Base-by-base conservation (phyloP, 2,113 vertebrate genomes). In the Leptodactylus fuscus region DNA sequence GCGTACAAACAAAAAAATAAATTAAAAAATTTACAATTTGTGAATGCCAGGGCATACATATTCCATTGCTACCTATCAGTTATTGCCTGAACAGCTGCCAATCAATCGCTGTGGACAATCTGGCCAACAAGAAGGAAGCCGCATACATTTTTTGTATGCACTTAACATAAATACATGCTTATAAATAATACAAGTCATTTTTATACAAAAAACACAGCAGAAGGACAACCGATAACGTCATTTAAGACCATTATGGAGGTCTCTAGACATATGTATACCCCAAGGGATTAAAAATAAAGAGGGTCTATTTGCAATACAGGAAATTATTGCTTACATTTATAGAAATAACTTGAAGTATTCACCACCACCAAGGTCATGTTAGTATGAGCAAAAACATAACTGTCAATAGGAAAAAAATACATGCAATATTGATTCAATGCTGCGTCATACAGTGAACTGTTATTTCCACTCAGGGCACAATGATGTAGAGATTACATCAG, bases 291-390 rank as follows among this genome's bases (percentile, higher is more conserved):
- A 49, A 18, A 58, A 36, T 18, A 4, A 13, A 48, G 75, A 34
- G 46, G 44, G 38, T 79, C 51, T 34, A 79, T 79, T 53, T 79
- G 76, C 53, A 41, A 55, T 58, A 15, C 20, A 2, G 75, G 51
- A 79, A 55, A 32, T 41, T 5, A 27, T n/a, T 38, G 41, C 22
- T 70, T 22, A 76, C 7, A 60, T 58, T 58, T 60, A 4, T 41
- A 18, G 24, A 58, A 4, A 7, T 75, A 7, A 75, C 24, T 48
- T 18, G 18, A 7, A 32, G 32, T 20, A 34, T 36, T 67, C 6
- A 67, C 16, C 15, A 48, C 22, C 46, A n/a, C 46, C 46, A 75
- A 49, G 24, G 12, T 15, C 41, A 48, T 27, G 24, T 27, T 18
- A 32, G 29, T 65, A 65, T 65, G 27, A 16, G 27, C 29, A 2